Evolutionary conservation across 2,888 invertebrate genomes (phyloP), one percentile per base, ranked within the genome.

Genomic region (Stenichneumon culpator): DNA sequence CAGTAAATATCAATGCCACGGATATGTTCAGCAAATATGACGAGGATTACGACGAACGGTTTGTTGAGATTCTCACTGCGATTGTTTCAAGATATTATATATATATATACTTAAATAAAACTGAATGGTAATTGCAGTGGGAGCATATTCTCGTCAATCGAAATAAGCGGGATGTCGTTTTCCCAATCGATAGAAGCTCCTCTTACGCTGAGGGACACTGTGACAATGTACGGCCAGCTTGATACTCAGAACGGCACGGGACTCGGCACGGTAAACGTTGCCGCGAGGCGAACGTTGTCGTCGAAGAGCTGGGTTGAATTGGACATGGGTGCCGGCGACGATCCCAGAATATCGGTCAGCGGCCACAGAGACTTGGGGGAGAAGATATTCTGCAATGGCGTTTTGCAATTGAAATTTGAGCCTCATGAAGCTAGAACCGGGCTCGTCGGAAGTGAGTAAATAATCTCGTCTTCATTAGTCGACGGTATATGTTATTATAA

Each of bases 141-240:
- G 16, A 94, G 95, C 63, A 91, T 95, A 7, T 94, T 97, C 90
- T 98, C 98, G 16, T 96, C 95, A 84, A 95, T 99, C 87, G 99
- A 99, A 95, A 96, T 99, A 47, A 98, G 97, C n/a, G 97, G 97
- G 11, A 98, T 99, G 97, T 97, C 97, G 67, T 97, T 99, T 92
- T 96, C 97, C 25, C 99, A 99, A 93, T 98, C 98, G 0, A 97
- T 99, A 68, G 99, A 99, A 93, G 97, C 98, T 67, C 99, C 99
- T 0, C 95, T 99, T 32, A 98, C 98, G 0, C 94, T 97, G 74
- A 96, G 97, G 89, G 98, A 99, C 90, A 98, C 98, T 0, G 96
- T 97, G 88, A 97, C 97, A 0, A 94, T 99, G 90, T 97, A 97
- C 11, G 98, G 98, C 7, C 97, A 97, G 90, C 95, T 98, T 78